Base-by-base conservation (phyloP, 2,888 invertebrate genomes). In the Eilema depressum region DNA sequence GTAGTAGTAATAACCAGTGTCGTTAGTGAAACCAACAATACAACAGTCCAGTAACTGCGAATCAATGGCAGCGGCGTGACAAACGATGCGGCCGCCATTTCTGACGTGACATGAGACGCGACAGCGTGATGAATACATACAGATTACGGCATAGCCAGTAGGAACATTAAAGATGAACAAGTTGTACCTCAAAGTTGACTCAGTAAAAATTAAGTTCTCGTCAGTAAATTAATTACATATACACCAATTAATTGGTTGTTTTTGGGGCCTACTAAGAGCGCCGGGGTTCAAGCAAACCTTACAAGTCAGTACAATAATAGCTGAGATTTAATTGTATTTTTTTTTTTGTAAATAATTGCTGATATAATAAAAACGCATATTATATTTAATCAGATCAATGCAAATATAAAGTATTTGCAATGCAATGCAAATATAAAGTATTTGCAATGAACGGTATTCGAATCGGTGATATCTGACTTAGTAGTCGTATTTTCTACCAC, bases 11-110 rank as follows among this genome's bases (percentile, higher is more conserved):
- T n/a, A 20, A 56, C 23, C 53, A 7, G 28, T 14, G 30, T 20
- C 59, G 63, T 59, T 37, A 69, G 41, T 61, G 59, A 60, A 53
- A 26, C 30, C 53, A 57, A 70, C 66, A 66, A 60, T 41, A 47
- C 61, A 71, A 74, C 75, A 73, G 64, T 61, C n/a, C 33, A 37
- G 68, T 78, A 81, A 80, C 81, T 79, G 79, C 76, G 85, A 87
- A 89, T 89, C 89, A 88, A 89, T 88, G 85, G 85, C 63, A 72
- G 77, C 75, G 85, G 77, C 75, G 85, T 89, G 88, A 90, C 88
- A 89, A 89, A 89, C 86, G 87, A 88, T 80, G 75, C 75, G 77
- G 81, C 78, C 75, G 79, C 80, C 81, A 83, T 82, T 83, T 83
- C 82, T 87, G 83, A 84, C 82, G 80, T 76, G 81, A 79, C 81